Evolutionary conservation across 37 sponge, comb jelly and placozoan genomes (phyloP).

Genomic region (Trichoplax adhaerens): DNA sequence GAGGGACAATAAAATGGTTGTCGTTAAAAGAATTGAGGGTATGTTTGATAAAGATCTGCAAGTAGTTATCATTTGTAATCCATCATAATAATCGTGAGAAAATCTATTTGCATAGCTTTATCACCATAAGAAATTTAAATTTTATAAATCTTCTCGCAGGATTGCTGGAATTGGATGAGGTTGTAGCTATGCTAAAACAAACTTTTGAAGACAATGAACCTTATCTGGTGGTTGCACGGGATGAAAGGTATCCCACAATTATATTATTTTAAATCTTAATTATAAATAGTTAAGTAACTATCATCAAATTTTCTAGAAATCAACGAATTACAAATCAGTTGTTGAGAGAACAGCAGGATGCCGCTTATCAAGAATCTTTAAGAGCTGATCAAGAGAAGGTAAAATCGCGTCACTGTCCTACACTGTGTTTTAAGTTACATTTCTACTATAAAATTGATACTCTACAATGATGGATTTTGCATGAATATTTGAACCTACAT

Average conservation of each 20-base stretch:
- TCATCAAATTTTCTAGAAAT: not conserved
- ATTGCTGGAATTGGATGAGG: constrained; percentile 4
- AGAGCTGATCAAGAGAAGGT: constrained; percentile 47
- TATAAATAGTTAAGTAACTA: not conserved
- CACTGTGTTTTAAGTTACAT: too few relatives aligned
- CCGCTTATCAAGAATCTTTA: constrained; percentile 36
- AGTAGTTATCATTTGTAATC: too few relatives aligned
- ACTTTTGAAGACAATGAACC: constrained; percentile 28
- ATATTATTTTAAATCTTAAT: not conserved
- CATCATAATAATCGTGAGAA: too few relatives aligned
- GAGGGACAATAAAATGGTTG: constrained; percentile 29
- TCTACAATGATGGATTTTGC: too few relatives aligned
- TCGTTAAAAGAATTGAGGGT: constrained; percentile 68
- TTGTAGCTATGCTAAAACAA: constrained; percentile 14
- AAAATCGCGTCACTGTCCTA: too few relatives aligned
- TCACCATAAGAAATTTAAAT: too few relatives aligned
- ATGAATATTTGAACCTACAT: too few relatives aligned
- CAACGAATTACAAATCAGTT: constrained; percentile 25
- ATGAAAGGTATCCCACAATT: constrained; percentile 22
- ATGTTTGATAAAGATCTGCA: not conserved
- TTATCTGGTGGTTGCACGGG: constrained; percentile 44
- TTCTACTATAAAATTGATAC: too few relatives aligned
- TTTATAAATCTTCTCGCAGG: not conserved
- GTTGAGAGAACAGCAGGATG: constrained; percentile 46
- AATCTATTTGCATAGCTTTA: too few relatives aligned